Evolutionary conservation across 2,113 vertebrate genomes (phyloP), one percentile per base, ranked within the genome.

Genomic region (Fulica atra): DNA sequence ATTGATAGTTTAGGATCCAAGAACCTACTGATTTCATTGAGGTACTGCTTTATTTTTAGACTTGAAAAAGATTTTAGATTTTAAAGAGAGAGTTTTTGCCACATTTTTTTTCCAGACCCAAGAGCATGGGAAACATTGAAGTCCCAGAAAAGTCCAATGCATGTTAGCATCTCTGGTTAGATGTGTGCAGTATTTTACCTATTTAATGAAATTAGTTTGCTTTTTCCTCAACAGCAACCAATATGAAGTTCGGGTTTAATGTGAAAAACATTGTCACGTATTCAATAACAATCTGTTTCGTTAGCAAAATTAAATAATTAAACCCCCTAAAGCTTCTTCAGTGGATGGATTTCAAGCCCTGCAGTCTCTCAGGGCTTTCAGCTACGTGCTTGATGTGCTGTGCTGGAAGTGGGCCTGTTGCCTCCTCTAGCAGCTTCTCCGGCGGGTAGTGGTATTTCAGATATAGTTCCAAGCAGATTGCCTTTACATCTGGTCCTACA

Each of bases 401-500:
- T 57, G 35, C 33, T 74, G 23, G 35, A 64, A 74, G 36, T 40
- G 42, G 29, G 44, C n/a, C 31, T 36, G 28, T 69, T 80, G 38
- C 73, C 29, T 88, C 31, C 64, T 78, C 35, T 42, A 33, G 68
- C 50, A 80, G n/a, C 68, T 70, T 81, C n/a, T 54, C 13, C 19
- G 29, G 17, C n/a, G 64, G 33, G 15, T 59, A 59, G 44, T 26
- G 16, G 36, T 84, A 29, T 59, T 76, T 88, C 61, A 88, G 17
- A 64, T 74, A 35, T 5, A 33, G 36, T 69, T 91, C 15, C 36
- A 64, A 61, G 77, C 33, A 90, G 44, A 65, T 40, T 83, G 38
- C 29, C 25, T 0, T 74, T 74, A 40, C 0, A 0, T 33, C 25
- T 84, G 16, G n/a, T 70, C 29, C 50, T 65, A 14, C 10, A 2